phyloP scores from a whole-genome alignment of 2,797 vertebrate species.

The Calcarius lapponicus region DNA sequence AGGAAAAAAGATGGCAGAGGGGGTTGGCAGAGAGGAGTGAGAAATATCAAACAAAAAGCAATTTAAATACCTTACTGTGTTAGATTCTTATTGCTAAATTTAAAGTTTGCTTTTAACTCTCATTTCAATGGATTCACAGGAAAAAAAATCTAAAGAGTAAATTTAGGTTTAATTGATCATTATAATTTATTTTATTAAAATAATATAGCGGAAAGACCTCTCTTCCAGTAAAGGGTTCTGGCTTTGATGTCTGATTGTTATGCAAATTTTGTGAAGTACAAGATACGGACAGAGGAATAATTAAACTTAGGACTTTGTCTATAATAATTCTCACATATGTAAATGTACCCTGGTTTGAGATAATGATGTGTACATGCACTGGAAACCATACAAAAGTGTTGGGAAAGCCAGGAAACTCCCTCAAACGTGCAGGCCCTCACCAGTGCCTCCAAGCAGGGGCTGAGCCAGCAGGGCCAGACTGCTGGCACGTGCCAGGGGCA shows the following conservation, averaged over 20 bases:
- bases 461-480: background rate
- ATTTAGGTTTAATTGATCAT: slow-evolving; percentile 52
- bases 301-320: background rate
- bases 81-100: background rate
- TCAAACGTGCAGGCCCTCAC: fast-evolving
- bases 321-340: slow-evolving; percentile 17
- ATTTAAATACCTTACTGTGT: background rate
- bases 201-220: slow-evolving; percentile 13
- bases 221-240: background rate
- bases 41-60: slow-evolving; percentile 20
- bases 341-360: background rate
- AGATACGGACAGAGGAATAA: slow-evolving; percentile 36
- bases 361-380: background rate
- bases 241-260: slow-evolving; percentile 59
- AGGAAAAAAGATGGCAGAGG: background rate
- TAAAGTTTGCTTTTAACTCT: slow-evolving; percentile 14
- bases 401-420: background rate
- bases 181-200: slow-evolving; percentile 44
- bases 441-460: background rate
- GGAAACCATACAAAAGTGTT: background rate
- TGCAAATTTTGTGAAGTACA: background rate
- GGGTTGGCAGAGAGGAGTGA: background rate
- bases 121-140: background rate
- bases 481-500: background rate
- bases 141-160: background rate